Base-by-base conservation (phyloP, 2,797 vertebrate genomes). In the Erethizon dorsatum region DNA sequence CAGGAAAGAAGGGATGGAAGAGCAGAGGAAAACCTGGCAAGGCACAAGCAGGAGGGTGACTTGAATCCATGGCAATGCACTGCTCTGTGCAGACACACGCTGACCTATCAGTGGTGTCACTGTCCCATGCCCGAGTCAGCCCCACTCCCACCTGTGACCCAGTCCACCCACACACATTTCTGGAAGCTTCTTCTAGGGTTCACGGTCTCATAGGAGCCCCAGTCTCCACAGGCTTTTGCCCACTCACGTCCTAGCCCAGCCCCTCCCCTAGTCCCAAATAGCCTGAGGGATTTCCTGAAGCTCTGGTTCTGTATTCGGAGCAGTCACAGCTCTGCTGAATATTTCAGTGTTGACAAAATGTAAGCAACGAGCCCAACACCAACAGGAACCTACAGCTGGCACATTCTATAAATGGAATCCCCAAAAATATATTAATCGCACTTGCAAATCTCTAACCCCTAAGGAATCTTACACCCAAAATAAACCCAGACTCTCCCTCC, bases 401-500 rank as follows among this genome's bases (percentile, higher is more conserved):
- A 95, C n/a, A 93, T 83, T 96, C 98, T 98, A 98, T 98, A 98
- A 98, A 97, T 69, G 37, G 96, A 98, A 97, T 92, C 61, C 94
- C 65, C 57, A 22, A 83, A 97, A 98, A 98, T 97, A 97, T 96
- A 98, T 96, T 91, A 97, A 97, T 93, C 96, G 89, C 95, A 98
- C 45, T 96, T 93, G 96, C 94, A 98, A 98, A 99, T 98, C 97
- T 99, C 98, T 99, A 98, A 97, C 97, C 98, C 94, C 90, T 98
- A 88, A 91, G 90, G 95, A 99, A 99, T 98, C 98, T 98, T 98
- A 98, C 99, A 98, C 99, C 98, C 98, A 98, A 97, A 98, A 98
- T 98, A 98, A 96, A 98, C 98, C 83, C 89, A 94, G 22, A 83
- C 56, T 96, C 91, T 97, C 96, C 97, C 96, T 95, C 20, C 61